Evolutionary conservation across 1,140 invertebrate genomes (phyloP).

Genomic region (Caenorhabditis latens): DNA sequence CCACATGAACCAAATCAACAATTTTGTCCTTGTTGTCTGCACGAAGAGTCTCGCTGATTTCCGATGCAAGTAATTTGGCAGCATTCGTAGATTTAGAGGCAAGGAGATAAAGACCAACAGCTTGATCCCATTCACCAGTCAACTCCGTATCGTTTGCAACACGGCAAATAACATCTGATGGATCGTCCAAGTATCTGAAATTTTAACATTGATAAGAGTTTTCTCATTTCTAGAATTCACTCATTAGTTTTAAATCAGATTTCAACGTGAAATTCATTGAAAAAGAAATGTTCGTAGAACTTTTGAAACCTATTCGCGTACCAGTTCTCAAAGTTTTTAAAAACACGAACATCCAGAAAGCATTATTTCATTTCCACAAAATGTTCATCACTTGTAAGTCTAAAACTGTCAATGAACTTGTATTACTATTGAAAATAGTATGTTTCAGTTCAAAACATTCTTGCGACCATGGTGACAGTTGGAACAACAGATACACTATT

Average conservation of each 20-base stretch:
- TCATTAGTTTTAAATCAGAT: too few relatives aligned
- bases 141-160: conserved; percentile 57
- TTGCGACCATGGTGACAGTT: not conserved
- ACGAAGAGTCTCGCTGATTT: conserved; percentile 42
- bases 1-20: conserved; percentile 12
- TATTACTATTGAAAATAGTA: too few relatives aligned
- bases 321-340: too few relatives aligned
- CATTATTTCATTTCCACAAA: not conserved
- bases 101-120: conserved; percentile 57
- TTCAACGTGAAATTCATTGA: not conserved
- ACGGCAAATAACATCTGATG: conserved; percentile 46
- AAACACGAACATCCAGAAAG: too few relatives aligned
- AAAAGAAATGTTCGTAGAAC: not conserved
- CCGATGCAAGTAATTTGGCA: conserved; percentile 23
- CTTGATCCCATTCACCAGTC: conserved; percentile 50
- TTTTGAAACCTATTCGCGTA: too few relatives aligned
- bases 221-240: too few relatives aligned
- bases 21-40: conserved; percentile 28
- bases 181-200: conserved; percentile 60
- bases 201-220: not conserved
- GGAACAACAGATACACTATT: not conserved
- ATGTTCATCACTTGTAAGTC: not conserved
- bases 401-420: too few relatives aligned
- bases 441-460: too few relatives aligned
- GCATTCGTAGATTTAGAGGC: conserved; percentile 40